phyloP scores from a whole-genome alignment of 1,140 invertebrate species.

The Diachasma alloeum region DNA sequence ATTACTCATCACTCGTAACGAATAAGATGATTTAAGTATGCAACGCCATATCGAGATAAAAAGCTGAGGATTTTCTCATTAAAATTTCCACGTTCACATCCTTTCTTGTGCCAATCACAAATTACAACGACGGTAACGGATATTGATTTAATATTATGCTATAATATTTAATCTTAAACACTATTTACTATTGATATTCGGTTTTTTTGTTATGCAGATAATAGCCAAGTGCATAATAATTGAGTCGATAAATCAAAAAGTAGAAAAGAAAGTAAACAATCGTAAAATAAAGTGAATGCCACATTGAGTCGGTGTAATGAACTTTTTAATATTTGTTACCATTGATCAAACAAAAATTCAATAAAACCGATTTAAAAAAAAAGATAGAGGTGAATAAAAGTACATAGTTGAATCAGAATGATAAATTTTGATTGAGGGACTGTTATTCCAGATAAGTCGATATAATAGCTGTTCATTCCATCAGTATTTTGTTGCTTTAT shows the following conservation, averaged over 20 bases:
- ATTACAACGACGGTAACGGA: constrained; percentile 43
- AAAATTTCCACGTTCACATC: not conserved
- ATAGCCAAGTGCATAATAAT: constrained; percentile 18
- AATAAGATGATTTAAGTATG: constrained; percentile 36
- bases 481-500: not conserved
- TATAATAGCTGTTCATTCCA: not conserved
- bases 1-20: constrained; percentile 21
- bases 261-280: not conserved
- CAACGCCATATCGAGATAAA: constrained; percentile 32
- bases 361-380: constrained; percentile 24
- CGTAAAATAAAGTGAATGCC: constrained; percentile 8
- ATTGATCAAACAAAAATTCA: constrained; percentile 4
- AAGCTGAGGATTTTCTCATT: constrained; percentile 25
- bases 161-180: constrained; percentile 23
- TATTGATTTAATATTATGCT: constrained; percentile 37
- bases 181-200: constrained; percentile 25
- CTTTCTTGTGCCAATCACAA: constrained; percentile 39
- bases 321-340: constrained; percentile 19
- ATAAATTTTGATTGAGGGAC: constrained; percentile 24
- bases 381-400: not conserved
- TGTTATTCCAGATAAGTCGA: constrained; percentile 1
- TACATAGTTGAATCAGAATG: constrained; percentile 20
- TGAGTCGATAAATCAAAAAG: not conserved
- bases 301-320: constrained; percentile 2
- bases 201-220: constrained; percentile 27